Evolutionary conservation across 2,888 invertebrate genomes (phyloP), one percentile per base, ranked within the genome.

Genomic region (Rhabditoides inermis): DNA sequence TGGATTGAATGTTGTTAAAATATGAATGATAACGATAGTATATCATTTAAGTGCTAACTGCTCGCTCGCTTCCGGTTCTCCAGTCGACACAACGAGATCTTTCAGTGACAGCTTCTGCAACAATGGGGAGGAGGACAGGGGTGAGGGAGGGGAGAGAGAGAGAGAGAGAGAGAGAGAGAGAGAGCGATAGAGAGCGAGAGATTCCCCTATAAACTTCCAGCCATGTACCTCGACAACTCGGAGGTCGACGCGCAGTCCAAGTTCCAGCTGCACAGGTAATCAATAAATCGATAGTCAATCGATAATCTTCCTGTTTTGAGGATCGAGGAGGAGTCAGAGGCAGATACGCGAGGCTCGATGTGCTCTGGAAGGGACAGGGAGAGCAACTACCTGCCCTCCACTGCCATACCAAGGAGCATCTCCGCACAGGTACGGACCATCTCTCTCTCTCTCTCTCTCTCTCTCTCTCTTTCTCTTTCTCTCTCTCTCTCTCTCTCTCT

Each of bases 41-140:
- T n/a, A n/a, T 50, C 50, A 27, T 22, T 46, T 46, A 18, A 55
- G 55, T 26, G 45, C 45, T 15, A 30, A 55, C 20, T 55, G 57
- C 1, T 67, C 63, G 7, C 40, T 57, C 22, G 60, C 56, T 10
- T 49, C 51, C n/a, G 56, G 57, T 23, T 56, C 63, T 41, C 64
- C 58, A 32, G 53, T 47, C 35, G 68, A 60, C 28, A 68, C 69
- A 2, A 66, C 70, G 6, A 65, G 68, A 18, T 67, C 67, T 0
- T 51, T 68, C 22, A 66, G 61, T 49, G 70, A 70, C 50, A 68
- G 65, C 36, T 69, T 66, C 40, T 62, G 61, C 48, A 57, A 71
- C n/a, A 60, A 64, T 48, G 60, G 61, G 32, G 65, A 63, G 3
- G 55, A 60, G 6, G 22, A 47, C 15, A 47, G 10, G 22, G 27